phyloP scores from a whole-genome alignment of 2,888 invertebrate species.

The Unio delphinus region DNA sequence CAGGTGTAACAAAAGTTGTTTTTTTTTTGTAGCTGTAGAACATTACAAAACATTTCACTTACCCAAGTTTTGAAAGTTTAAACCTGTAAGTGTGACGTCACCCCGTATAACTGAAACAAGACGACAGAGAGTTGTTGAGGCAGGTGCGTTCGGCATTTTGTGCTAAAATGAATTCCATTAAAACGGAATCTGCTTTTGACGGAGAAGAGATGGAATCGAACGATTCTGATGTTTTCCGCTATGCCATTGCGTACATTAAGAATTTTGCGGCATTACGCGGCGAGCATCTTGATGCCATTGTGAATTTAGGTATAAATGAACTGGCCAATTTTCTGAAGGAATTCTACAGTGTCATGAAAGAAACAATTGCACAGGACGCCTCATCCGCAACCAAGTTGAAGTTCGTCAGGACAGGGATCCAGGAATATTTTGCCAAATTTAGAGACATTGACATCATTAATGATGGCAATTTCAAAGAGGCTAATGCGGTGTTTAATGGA shows the following conservation, averaged over 20 bases:
- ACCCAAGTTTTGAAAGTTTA: slow-evolving; percentile 11
- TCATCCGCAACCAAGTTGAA: slow-evolving; percentile 33
- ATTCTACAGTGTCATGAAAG: slow-evolving; percentile 52
- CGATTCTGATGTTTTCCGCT: slow-evolving; percentile 25
- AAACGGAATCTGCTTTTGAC: slow-evolving; percentile 36
- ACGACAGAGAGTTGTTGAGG: slow-evolving; percentile 34
- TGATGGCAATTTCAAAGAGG: slow-evolving; percentile 47
- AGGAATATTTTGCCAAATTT: slow-evolving; percentile 54
- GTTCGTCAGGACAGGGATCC: slow-evolving; percentile 49
- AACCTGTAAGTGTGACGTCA: slow-evolving; percentile 39
- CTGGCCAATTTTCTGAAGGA: slow-evolving; percentile 57
- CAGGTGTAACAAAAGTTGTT: background rate
- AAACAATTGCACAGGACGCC: slow-evolving; percentile 30
- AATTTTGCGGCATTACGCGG: slow-evolving; percentile 53
- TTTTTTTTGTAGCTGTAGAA: too few species aligned
- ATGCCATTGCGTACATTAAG: slow-evolving; percentile 30
- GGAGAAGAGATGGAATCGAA: slow-evolving; percentile 29
- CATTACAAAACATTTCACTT: slow-evolving; percentile 2
- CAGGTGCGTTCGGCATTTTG: slow-evolving; percentile 18
- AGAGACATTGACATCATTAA: slow-evolving; percentile 51
- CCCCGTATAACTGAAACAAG: slow-evolving; percentile 44
- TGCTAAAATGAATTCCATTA: slow-evolving; percentile 28
- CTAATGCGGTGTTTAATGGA: slow-evolving; percentile 52
- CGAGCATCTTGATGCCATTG: slow-evolving; percentile 47
- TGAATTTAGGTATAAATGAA: slow-evolving; percentile 46